Evolutionary conservation across 2,113 vertebrate species (phyloP), one percentile per base, ranked within the genome.

Genomic region (Leucopsar rothschildi): DNA sequence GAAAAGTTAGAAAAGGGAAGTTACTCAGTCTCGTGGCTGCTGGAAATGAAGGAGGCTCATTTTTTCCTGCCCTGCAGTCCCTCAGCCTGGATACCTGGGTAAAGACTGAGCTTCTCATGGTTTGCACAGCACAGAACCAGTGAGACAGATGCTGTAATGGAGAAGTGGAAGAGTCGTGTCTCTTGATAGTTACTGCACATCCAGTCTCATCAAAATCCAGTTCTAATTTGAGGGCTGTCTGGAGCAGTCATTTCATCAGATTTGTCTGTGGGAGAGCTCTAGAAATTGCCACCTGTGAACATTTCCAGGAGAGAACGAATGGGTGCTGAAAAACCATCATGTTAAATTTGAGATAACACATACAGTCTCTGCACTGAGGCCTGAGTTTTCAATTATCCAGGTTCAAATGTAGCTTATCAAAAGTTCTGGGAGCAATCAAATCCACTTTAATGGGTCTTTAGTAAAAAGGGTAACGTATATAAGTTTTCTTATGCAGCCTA

Each of bases 401-500:
- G 17, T 50, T 86, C 57, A 83, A 77, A 76, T 44, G 18, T 2
- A 69, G 25, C 8, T 27, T 42, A 64, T 68, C 24, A 65, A 42
- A 68, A 70, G 37, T 25, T 75, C 35, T 40, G 40, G 47, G 83
- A 84, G 59, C 25, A 91, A 83, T 29, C 40, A 65, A 88, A 80
- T 47, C 40, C 44, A 57, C 20, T 64, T 69, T 42, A 20, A 85
- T 1, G 4, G 20, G 19, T 12, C 42, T 52, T 53, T 57, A 60
- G 35, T 24, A 31, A n/a, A 89, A 92, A 70, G 17, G 39, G 21
- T 15, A 87, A 81, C 50, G 64, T 1, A 6, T 23, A 68, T 16
- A 78, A 90, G 28, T 44, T 91, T 88, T 94, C 68, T 86, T 84
- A 77, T 91, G 93, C 78, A 95, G 79, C 44, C 61, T 64, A 25